Base-by-base conservation (phyloP, 2,797 vertebrate species). In the Chelmon rostratus region DNA sequence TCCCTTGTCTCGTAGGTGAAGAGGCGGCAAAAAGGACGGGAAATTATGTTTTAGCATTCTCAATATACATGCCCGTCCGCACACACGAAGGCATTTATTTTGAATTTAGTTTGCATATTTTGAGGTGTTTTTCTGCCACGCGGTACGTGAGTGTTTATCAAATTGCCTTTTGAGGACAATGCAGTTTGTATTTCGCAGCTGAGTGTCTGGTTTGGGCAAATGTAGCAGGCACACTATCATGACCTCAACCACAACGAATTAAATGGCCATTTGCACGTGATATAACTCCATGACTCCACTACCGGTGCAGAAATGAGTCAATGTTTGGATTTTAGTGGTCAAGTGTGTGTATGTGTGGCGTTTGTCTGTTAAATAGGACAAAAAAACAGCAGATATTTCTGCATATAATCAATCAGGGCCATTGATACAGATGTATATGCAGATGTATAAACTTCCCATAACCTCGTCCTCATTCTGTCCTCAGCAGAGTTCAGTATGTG, bases 1-100 rank as follows among this genome's bases (percentile, higher is more conserved):
- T 96, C 96, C 94, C 85, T 76, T 89, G 78, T 88, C 88, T 89
- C 84, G 86, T 50, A 56, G 75, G 62, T 76, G 62, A 53, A 82
- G 59, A 86, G 72, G 73, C 42, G 3, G 87, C 89, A 93, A 94
- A 79, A 72, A 70, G 59, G 68, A 79, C 90, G 88, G 94, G 94
- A 83, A 86, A 89, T 89, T 68, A 83, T 79, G 68, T 86, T 88
- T 89, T 89, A 90, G 90, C 83, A 80, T 88, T 87, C 89, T 86
- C 92, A 90, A 92, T 90, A 85, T 79, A 91, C 88, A 91, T 81
- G 83, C 82, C 31, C 38, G n/a, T 49, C 74, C 38, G 15, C 75
- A 59, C 67, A 75, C 40, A 63, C 7, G 6, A 37, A 72, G 35
- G 63, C 74, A 66, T 78, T 56, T 72, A 18, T 73, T 79, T 59